Percentiles rank a stretch among this genome's conserved stretches.
Conservation (phyloP, 2,888 invertebrate species). For the Drosophila setosimentum region DNA sequence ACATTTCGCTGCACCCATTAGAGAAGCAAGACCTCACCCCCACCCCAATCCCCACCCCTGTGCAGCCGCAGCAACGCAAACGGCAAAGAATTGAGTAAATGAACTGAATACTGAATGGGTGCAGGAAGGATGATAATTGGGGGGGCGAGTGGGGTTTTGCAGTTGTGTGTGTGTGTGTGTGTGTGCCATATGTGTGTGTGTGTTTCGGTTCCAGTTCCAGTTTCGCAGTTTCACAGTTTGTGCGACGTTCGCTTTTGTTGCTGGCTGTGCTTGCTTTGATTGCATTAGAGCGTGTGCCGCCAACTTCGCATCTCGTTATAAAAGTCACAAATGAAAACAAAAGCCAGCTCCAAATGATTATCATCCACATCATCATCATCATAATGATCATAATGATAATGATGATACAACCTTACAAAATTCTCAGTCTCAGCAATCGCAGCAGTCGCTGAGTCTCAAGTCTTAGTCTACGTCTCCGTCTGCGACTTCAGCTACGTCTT, state of each 20-base stretch:
- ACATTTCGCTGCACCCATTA: constrained; percentile 64
- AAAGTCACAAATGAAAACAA: constrained; percentile 70
- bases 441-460: constrained; percentile 27
- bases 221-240: constrained; percentile 62
- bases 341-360: constrained; percentile 62
- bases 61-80: constrained; percentile 21
- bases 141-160: constrained; percentile 14
- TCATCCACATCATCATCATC: constrained; percentile 7
- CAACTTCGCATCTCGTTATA: constrained; percentile 73
- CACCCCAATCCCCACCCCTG: neutral
- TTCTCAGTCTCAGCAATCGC: no score
- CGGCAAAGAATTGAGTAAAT: constrained; percentile 61
- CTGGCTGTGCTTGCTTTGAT: constrained; percentile 60
- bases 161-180: constrained; percentile 1
- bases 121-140: neutral
- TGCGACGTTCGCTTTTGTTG: constrained; percentile 52
- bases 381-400: constrained; percentile 32
- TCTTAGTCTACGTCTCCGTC: constrained; percentile 52
- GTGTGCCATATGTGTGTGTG: constrained; percentile 6
- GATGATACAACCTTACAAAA: constrained; percentile 79
- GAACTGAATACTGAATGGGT: constrained; percentile 52
- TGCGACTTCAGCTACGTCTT: constrained; percentile 28
- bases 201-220: constrained; percentile 58
- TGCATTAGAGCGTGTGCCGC: constrained; percentile 80
- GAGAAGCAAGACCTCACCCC: constrained; percentile 9